These are phyloP conservation scores for Brachionus paranguensis DNA, from an alignment of 1,140 invertebrate genomes.

Conservation along the genomic window DNA sequence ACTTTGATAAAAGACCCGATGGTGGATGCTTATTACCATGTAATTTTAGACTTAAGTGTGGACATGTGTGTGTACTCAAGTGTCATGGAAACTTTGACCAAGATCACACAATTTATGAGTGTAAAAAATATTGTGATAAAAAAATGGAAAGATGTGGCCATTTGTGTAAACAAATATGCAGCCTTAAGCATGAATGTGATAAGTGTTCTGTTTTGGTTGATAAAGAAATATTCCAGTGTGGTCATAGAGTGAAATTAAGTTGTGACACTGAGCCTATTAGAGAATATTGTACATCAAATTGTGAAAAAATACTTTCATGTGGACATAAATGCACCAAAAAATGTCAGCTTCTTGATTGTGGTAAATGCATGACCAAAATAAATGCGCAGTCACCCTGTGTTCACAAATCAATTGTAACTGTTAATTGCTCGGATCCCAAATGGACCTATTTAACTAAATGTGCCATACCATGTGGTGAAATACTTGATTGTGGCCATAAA, in stretches of 20 bases:
- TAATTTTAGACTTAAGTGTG: slow-evolving; percentile 47
- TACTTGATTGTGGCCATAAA: slow-evolving; percentile 60
- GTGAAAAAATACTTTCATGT: slow-evolving; percentile 41
- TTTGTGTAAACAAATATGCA: slow-evolving; percentile 40
- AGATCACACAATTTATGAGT: slow-evolving; percentile 39
- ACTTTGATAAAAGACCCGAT: slow-evolving; percentile 54
- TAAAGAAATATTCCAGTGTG: neutral
- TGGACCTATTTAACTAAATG: slow-evolving; percentile 40
- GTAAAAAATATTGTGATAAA: slow-evolving; percentile 47
- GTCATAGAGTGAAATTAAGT: neutral
- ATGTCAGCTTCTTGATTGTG: slow-evolving; percentile 36
- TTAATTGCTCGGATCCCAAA: neutral
- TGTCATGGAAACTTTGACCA: slow-evolving; percentile 45
- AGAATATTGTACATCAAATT: slow-evolving; percentile 36
- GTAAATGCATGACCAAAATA: neutral
- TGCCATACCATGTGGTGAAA: slow-evolving; percentile 46
- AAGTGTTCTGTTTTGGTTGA: neutral
- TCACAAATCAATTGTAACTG: neutral
- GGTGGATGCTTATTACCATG: slow-evolving; percentile 53
- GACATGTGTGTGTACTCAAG: slow-evolving; percentile 48
- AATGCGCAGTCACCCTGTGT: neutral
- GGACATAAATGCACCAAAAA: slow-evolving; percentile 41
- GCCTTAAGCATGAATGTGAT: neutral
- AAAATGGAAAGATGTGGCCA: slow-evolving; percentile 33
- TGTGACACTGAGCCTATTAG: neutral